Percentiles rank a stretch among this genome's conserved stretches.
These are phyloP conservation scores for Lordiphosa andalusiaca DNA, from an alignment of 2,888 invertebrate genomes.

Conservation along the genomic window DNA sequence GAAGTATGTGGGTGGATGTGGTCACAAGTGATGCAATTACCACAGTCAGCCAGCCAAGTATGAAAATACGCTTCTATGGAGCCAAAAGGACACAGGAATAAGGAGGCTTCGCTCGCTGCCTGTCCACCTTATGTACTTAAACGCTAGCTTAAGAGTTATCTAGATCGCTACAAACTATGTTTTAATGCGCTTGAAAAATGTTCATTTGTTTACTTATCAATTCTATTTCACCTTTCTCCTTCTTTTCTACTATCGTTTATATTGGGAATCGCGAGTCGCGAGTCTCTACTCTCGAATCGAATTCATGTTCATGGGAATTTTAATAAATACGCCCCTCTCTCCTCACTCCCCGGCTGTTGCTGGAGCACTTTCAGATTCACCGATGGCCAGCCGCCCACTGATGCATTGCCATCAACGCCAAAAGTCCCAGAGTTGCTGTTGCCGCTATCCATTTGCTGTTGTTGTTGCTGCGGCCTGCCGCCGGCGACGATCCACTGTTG, in stretches of 20 bases:
- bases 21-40: no score
- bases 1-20: conserved; percentile 20
- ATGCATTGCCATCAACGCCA: conserved; percentile 1
- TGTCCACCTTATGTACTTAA: conserved; percentile 2
- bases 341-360: not conserved
- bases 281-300: conserved; percentile 20
- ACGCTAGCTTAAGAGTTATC: conserved; percentile 30
- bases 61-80: conserved; percentile 11
- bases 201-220: conserved; percentile 58
- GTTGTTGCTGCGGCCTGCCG: not conserved
- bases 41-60: not conserved
- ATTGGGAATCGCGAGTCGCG: conserved; percentile 15
- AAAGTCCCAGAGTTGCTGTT: not conserved
- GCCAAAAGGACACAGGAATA: conserved; percentile 13
- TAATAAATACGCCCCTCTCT: conserved; percentile 14
- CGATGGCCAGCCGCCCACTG: not conserved
- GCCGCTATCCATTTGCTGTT: not conserved
- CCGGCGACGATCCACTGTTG: conserved; percentile 80
- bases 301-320: conserved; percentile 18
- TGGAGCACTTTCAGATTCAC: no score
- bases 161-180: conserved; percentile 54
- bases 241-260: conserved; percentile 45
- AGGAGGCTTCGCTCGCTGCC: conserved; percentile 15
- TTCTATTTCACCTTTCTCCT: conserved; percentile 74
- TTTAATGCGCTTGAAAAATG: conserved; percentile 49